These are phyloP conservation scores for Grallaria varia DNA, from an alignment of 2,113 vertebrate genomes.

Conservation along the genomic window DNA sequence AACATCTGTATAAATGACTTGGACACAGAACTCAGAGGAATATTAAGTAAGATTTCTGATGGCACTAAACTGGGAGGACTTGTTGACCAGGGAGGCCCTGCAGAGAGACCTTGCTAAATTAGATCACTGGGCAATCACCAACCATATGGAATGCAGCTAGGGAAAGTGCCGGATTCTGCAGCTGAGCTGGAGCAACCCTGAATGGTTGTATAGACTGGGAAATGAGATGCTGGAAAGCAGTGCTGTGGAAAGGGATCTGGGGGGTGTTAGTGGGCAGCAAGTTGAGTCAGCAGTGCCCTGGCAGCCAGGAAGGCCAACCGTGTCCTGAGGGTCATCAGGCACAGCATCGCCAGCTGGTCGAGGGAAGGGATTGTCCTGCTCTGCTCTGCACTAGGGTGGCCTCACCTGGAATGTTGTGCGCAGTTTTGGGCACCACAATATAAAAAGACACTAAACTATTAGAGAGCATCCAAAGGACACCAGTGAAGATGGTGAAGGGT, in stretches of 20 bases:
- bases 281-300: neutral
- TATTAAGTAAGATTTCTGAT: neutral
- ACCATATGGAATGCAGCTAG: neutral
- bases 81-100: neutral
- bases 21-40: neutral
- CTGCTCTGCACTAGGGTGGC: neutral
- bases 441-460: neutral
- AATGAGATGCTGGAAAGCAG: neutral
- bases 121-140: neutral
- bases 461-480: neutral
- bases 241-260: neutral
- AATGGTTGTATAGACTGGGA: neutral
- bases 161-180: neutral
- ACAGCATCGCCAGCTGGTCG: fast-evolving
- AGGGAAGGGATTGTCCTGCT: fast-evolving
- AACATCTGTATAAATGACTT: neutral
- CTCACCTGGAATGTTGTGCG: neutral
- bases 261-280: too few relatives aligned
- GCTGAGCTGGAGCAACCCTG: neutral
- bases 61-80: neutral
- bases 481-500: neutral
- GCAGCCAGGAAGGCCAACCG: fast-evolving
- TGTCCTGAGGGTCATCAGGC: neutral
- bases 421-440: neutral
- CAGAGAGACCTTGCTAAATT: neutral